phyloP scores from a whole-genome alignment of 2,113 vertebrate species.

The Grammomys dolichurus region DNA sequence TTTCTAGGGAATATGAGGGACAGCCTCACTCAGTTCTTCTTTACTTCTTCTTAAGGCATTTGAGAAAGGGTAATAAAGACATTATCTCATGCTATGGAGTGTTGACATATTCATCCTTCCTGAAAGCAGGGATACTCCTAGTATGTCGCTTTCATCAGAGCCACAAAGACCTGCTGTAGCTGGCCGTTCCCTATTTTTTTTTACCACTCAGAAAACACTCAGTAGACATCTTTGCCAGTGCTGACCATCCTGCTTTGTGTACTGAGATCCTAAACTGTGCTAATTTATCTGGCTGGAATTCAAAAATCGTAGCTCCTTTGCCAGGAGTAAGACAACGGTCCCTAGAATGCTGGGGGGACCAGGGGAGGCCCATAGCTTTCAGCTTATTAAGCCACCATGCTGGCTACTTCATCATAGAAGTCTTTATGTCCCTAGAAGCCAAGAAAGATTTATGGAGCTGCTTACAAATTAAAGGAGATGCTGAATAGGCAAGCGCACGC shows the following conservation, averaged over 20 bases:
- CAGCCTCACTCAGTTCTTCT: background rate
- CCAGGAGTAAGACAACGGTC: slow-evolving; percentile 51
- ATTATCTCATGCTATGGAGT: background rate
- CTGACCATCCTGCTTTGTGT: background rate
- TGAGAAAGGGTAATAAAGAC: slow-evolving; percentile 36
- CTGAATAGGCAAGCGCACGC: slow-evolving; percentile 66
- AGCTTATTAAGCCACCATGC: slow-evolving; percentile 62
- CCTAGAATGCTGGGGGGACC: background rate
- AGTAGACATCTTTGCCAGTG: slow-evolving; percentile 1
- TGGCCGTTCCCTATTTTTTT: background rate
- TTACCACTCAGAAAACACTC: slow-evolving; percentile 53
- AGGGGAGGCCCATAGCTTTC: background rate
- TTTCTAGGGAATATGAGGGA: slow-evolving; percentile 28
- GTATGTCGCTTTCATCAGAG: background rate
- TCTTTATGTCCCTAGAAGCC: slow-evolving; percentile 62
- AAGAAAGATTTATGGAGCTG: slow-evolving; percentile 73
- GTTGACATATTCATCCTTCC: background rate
- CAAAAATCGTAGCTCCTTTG: slow-evolving; percentile 56
- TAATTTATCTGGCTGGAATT: slow-evolving; percentile 70
- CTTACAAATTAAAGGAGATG: slow-evolving; percentile 66
- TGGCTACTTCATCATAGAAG: slow-evolving; percentile 65
- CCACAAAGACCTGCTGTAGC: slow-evolving; percentile 29
- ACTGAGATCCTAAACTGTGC: background rate
- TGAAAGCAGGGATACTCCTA: background rate
- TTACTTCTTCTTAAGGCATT: background rate